Base-by-base conservation (phyloP, 2,113 vertebrate species). In the Eretmodus cyanostictus region DNA sequence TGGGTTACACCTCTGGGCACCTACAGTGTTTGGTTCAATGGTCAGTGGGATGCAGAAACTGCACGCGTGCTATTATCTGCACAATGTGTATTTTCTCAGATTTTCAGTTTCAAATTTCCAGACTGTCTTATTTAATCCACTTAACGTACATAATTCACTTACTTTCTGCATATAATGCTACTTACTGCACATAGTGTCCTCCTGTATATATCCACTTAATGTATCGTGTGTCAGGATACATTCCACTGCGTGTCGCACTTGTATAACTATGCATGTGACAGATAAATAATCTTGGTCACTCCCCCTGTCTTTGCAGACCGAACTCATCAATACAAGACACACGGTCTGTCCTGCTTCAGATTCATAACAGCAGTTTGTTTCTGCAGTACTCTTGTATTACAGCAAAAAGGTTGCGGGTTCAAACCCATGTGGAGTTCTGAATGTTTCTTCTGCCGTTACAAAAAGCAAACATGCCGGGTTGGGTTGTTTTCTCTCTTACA, bases 191-290 rank as follows among this genome's bases (percentile, higher is more conserved):
- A 59, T 31, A 59, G 0, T 3, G 27, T 61, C 14, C 14, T 61
- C 1, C 5, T 61, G 57, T 17, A 17, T 61, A 61, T 4, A 4
- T 61, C 57, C 5, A 61, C 27, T 61, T 31, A 31, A 31, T 61
- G 57, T 61, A 61, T 17, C 3, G 2, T 16, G 27, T 59, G 55
- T 59, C 55, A 61, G 57, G 57, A 61, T 31, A 31, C 8, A 61
- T 17, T 61, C 3, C 1, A 61, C 27, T 31, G 57, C 0, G 0
- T 61, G 57, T 4, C 0, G 14, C 8, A 61, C 57, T 31, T 61
- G 14, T 31, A 10, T 4, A 59, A 59, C 57, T 59, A 59, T 59
- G 14, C 14, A 59, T 31, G 57, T 31, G 57, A 31, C 14, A 61
- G 14, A 59, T 31, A 17, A 61, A 61, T 9, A 61, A 61, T 61